Base-by-base conservation (phyloP, 2,797 vertebrate species). In the Liasis olivaceus region DNA sequence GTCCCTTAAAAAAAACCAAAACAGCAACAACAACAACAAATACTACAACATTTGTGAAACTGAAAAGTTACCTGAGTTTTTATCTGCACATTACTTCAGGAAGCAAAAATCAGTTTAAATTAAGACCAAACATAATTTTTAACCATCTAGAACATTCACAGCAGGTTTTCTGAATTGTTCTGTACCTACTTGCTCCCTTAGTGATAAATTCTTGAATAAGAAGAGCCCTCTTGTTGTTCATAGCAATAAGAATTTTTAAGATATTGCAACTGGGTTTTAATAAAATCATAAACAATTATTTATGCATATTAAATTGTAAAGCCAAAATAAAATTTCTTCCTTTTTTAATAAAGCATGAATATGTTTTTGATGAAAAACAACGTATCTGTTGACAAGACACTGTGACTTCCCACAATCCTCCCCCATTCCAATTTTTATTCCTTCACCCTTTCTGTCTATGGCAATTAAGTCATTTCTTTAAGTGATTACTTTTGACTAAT, bases 401-500 rank as follows among this genome's bases (percentile, higher is more conserved):
- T 42, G 8, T 77, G 36, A 77, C 72, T 77, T 77, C 72, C 72
- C 72, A 77, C 17, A 77, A 77, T 64, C 94, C 69, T 58, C 92
- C 15, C 47, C 28, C 5, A 59, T n/a, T 62, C 24, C 24, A 81
- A 63, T 92, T 91, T 96, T 95, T 58, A 93, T 15, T 89, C 59
- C 93, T 94, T 94, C 85, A 94, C 47, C 36, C 88, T 84, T 89
- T 91, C 69, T 93, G 60, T 94, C 87, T 93, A 72, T 1, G 85
- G 92, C 93, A 95, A 96, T 94, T 91, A 96, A 96, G 96, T 93
- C 60, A 94, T 91, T 93, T 92, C 85, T 97, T 96, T 92, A 96
- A 96, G 94, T 91, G 93, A 95, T 94, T 95, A 88, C 56, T 96
- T 97, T 96, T 96, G 94, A 96, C 90, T 96, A 97, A 97, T 95